A percentile compares a stretch with the other conserved stretches of the same genome.
Conservation (phyloP, 2,888 invertebrate genomes). For the Dryadula phaetusa region DNA sequence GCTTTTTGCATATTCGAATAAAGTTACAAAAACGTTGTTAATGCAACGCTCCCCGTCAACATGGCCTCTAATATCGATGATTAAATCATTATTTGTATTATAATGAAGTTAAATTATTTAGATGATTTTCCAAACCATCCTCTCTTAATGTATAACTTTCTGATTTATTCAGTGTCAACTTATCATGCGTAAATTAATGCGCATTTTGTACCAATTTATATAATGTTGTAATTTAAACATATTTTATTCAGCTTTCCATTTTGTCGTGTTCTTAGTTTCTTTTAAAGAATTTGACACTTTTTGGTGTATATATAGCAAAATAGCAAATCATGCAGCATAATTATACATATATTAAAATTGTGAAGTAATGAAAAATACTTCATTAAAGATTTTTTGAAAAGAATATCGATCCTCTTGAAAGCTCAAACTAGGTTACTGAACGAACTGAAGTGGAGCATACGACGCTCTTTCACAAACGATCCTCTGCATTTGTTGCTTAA, state of each 20-base stretch:
- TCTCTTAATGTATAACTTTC: slow-evolving; percentile 29
- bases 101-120: not conserved
- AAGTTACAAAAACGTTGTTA: too few relatives aligned
- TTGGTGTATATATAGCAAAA: not conserved
- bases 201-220: slow-evolving; percentile 21
- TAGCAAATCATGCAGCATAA: not conserved
- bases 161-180: slow-evolving; percentile 35
- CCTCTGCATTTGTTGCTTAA: slow-evolving; percentile 16
- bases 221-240: slow-evolving; percentile 1
- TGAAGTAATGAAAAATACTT: not conserved
- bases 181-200: slow-evolving; percentile 28
- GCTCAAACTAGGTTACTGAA: slow-evolving; percentile 40
- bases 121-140: slow-evolving; percentile 7
- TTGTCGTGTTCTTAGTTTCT: not conserved
- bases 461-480: slow-evolving; percentile 28
- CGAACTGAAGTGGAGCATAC: slow-evolving; percentile 32
- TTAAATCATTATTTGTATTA: not conserved
- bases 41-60: not conserved
- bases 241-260: slow-evolving; percentile 16
- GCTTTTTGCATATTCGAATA: too few relatives aligned
- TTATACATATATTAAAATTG: not conserved
- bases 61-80: not conserved
- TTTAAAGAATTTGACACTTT: slow-evolving; percentile 11
- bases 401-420: slow-evolving; percentile 34
- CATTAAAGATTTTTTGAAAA: slow-evolving; percentile 18